phyloP scores from a whole-genome alignment of 1,140 invertebrate species.

The Frieseomelitta varia region DNA sequence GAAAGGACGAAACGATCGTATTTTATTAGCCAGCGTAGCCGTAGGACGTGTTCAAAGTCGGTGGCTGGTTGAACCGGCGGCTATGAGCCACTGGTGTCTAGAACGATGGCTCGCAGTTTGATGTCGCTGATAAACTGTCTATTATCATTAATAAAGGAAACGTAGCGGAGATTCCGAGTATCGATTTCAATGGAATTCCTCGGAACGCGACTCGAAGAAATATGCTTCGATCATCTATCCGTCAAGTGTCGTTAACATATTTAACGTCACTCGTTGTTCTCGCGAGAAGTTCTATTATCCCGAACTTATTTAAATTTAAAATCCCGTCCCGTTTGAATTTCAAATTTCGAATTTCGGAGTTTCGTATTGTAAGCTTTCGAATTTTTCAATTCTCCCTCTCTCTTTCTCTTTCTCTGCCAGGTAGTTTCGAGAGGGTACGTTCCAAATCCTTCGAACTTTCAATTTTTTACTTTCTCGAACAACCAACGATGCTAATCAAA shows the following conservation, averaged over 20 bases:
- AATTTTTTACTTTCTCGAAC: no score
- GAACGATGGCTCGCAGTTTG: neutral
- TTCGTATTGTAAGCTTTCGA: no score
- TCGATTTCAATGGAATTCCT: neutral
- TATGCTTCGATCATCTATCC: neutral
- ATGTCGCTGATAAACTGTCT: conserved; percentile 17
- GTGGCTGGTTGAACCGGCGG: conserved; percentile 4
- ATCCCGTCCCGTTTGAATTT: no score
- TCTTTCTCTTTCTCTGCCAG: neutral
- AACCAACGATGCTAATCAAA: no score
- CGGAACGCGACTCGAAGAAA: neutral
- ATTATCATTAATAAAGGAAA: conserved; percentile 19
- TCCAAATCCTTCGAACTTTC: neutral
- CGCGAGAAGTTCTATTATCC: no score
- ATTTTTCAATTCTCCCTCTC: no score
- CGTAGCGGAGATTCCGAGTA: neutral
- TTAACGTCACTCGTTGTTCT: no score
- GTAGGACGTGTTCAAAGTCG: conserved; percentile 12
- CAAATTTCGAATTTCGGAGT: no score
- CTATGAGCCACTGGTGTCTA: neutral
- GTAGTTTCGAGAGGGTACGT: neutral
- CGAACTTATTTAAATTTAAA: no score
- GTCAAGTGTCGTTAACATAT: neutral
- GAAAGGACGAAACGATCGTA: conserved; percentile 54
- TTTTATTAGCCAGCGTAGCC: conserved; percentile 54